Conservation (phyloP, 2,888 invertebrate genomes). For the Ectropis crepuscularia region DNA sequence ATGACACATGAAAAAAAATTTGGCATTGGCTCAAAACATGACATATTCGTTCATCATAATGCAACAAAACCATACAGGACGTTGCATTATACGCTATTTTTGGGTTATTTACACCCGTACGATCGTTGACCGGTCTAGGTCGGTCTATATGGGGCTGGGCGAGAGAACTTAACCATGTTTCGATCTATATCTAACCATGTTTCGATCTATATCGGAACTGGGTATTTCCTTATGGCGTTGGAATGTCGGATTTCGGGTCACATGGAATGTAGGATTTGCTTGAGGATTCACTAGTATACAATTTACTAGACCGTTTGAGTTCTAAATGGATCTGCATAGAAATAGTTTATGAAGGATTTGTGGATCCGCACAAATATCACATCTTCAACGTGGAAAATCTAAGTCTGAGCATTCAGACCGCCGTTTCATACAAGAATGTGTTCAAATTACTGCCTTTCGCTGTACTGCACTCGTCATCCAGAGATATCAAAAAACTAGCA, state of each 20-base stretch:
- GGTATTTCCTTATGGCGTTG: background rate
- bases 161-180: slow-evolving; percentile 15
- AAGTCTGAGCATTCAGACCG: too few relatives aligned
- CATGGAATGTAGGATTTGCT: too few relatives aligned
- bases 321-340: too few relatives aligned
- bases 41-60: slow-evolving; percentile 6
- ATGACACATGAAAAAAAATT: slow-evolving; percentile 4
- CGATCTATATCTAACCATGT: slow-evolving; percentile 15
- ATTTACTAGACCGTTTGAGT: too few relatives aligned
- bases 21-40: slow-evolving; percentile 18
- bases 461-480: too few relatives aligned
- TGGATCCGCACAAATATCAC: too few relatives aligned
- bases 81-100: slow-evolving; percentile 23
- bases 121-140: slow-evolving; percentile 33
- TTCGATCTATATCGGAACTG: slow-evolving; percentile 11
- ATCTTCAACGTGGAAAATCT: too few relatives aligned
- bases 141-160: slow-evolving; percentile 16
- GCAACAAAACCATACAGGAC: slow-evolving; percentile 19
- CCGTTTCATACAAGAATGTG: too few relatives aligned
- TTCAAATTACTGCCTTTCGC: too few relatives aligned
- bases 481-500: too few relatives aligned
- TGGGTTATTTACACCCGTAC: slow-evolving; percentile 18
- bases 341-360: too few relatives aligned
- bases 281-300: too few relatives aligned
- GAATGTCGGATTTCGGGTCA: slow-evolving; percentile 4